Conservation (phyloP, 2,113 vertebrate species). For the Rallus limicola region DNA sequence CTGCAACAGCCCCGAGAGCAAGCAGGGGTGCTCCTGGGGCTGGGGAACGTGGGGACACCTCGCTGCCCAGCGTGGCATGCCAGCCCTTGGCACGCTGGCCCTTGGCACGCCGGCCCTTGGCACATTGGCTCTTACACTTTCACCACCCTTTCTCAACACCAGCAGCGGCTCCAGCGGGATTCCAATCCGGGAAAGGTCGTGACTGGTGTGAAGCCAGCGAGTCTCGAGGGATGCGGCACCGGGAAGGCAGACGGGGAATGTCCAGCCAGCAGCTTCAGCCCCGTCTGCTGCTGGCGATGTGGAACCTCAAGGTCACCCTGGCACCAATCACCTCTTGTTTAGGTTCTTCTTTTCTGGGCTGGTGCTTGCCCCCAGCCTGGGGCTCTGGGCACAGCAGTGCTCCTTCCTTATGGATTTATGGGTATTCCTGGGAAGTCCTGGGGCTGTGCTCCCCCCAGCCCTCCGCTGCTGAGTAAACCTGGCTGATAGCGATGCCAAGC, state of each 20-base stretch:
- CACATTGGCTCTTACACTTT: neutral
- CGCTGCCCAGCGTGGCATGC: fast-evolving
- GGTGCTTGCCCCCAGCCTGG: fast-evolving
- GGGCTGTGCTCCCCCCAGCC: neutral
- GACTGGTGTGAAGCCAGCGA: neutral
- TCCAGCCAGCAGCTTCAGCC: neutral
- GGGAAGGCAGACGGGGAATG: neutral
- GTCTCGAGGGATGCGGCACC: neutral
- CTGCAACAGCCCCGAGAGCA: neutral
- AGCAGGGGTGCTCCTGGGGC: fast-evolving
- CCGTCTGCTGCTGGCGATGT: fast-evolving
- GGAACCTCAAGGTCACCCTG: neutral
- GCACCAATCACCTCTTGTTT: neutral
- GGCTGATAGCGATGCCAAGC: fast-evolving
- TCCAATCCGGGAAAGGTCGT: neutral
- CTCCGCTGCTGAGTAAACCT: neutral
- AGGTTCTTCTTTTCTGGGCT: neutral
- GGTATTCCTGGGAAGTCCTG: neutral
- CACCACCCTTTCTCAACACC: fast-evolving
- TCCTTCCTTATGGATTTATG: neutral
- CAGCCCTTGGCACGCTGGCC: neutral
- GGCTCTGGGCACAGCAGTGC: fast-evolving
- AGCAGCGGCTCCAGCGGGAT: fast-evolving
- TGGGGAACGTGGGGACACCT: neutral
- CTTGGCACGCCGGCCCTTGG: fast-evolving